Percentiles rank a stretch among this genome's conserved stretches.
Conservation (phyloP, 2,113 vertebrate species). For the Muntiacus muntjak region DNA sequence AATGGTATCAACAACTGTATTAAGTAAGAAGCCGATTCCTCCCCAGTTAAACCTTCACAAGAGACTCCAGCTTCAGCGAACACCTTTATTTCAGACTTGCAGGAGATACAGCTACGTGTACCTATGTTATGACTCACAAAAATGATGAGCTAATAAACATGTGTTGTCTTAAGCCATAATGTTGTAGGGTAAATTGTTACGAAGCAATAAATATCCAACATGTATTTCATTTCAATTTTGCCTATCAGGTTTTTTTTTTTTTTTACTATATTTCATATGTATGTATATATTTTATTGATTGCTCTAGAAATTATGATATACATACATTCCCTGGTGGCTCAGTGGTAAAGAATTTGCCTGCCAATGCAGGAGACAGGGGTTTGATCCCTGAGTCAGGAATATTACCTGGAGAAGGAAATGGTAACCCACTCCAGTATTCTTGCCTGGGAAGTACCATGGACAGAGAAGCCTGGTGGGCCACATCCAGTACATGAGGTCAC, state of each 20-base stretch:
- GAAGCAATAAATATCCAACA: neutral
- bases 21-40: neutral
- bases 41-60: neutral
- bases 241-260: neutral
- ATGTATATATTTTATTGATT: neutral
- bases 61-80: neutral
- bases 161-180: neutral
- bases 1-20: neutral
- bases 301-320: neutral
- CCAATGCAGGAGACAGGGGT: neutral
- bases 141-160: neutral
- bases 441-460: neutral
- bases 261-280: neutral
- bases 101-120: neutral
- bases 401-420: neutral
- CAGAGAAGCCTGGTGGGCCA: neutral
- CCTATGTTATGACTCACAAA: neutral
- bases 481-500: neutral
- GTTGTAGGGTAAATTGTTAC: neutral
- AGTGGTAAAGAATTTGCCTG: neutral
- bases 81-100: neutral
- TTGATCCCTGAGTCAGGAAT: neutral
- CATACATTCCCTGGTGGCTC: neutral
- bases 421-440: neutral
- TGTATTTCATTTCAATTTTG: neutral